Evolutionary conservation across 2,888 invertebrate species (phyloP), one percentile per base, ranked within the genome.

Genomic region (Azorinus chamasolen): DNA sequence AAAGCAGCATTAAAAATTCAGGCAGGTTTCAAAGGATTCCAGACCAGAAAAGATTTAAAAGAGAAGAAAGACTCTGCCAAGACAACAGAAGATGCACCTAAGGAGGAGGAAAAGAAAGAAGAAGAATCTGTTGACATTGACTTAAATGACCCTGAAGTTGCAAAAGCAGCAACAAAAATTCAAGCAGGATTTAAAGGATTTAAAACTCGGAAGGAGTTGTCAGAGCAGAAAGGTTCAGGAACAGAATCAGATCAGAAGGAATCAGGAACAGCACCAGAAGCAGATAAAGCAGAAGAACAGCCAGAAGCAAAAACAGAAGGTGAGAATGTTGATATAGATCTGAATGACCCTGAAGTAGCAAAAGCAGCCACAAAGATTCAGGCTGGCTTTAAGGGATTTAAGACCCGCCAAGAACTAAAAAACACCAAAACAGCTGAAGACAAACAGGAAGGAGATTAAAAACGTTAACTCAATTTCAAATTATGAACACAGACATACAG

Each of bases 311-410:
- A 71, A 25, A 69, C 61, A 48, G 68, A 79, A 68, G 85, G 88
- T 64, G 90, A 90, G 72, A 81, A 84, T 61, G 70, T 89, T 25
- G 91, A 91, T 83, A 91, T 92, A 79, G 91, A 93, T 79, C 86
- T 91, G 39, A 84, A 84, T 65, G 91, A 92, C 72, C 91, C 91
- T 8, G 91, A 92, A 46, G 89, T 90, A 3, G 86, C 85, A 57
- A 85, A 88, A 70, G 92, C 92, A 25, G 92, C 92, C 12, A 65
- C 86, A 16, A 91, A 89, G 80, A 92, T 92, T 76, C 92, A 92
- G 76, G 88, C 91, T 16, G 83, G 87, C n/a, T 91, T 89, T 79
- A 86, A 87, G 62, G 91, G 91, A 14, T 88, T 83, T 73, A 86
- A 88, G 61, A 78, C 85, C 6, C 61, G 91, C 16, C 85, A 88